These are phyloP conservation scores for Hybognathus amarus DNA, from an alignment of 2,797 vertebrate species.

Conservation along the genomic window DNA sequence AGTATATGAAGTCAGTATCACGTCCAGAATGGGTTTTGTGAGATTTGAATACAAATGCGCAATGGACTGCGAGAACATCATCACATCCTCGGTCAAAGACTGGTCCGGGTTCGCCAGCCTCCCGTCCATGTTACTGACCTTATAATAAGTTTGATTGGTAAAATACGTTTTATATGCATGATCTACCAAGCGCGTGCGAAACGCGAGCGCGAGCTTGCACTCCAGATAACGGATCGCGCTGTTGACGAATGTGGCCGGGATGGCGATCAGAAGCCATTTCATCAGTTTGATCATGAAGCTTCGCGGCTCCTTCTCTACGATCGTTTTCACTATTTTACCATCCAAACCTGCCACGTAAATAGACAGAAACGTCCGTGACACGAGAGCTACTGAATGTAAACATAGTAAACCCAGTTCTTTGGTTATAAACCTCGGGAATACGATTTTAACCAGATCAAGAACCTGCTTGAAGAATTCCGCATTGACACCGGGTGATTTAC, in stretches of 20 bases:
- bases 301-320: conserved; percentile 91
- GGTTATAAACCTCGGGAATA: conserved; percentile 89
- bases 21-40: conserved; percentile 96
- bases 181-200: conserved; percentile 92
- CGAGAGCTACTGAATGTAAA: conserved; percentile 89
- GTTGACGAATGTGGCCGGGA: conserved; percentile 98
- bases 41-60: conserved; percentile 97
- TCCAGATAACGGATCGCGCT: conserved; percentile 96
- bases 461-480: conserved; percentile 90
- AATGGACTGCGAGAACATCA: conserved; percentile 96
- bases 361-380: conserved; percentile 95
- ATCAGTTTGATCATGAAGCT: conserved; percentile 88
- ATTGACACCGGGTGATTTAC: conserved; percentile 83
- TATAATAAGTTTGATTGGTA: conserved; percentile 93
- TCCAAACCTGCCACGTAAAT: conserved; percentile 96
- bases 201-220: conserved; percentile 93
- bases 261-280: conserved; percentile 95
- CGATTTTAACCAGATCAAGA: conserved; percentile 85
- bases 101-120: conserved; percentile 96
- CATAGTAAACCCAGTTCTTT: conserved; percentile 88
- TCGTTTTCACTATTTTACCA: conserved; percentile 95
- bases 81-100: conserved; percentile 95
- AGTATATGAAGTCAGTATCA: conserved; percentile 93
- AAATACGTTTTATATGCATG: conserved; percentile 95
- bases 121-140: conserved; percentile 94